A percentile compares a stretch with the other conserved stretches of the same genome.
These are phyloP conservation scores for Poeciliopsis infans DNA, from an alignment of 2,797 vertebrate genomes.

Conservation along the genomic window DNA sequence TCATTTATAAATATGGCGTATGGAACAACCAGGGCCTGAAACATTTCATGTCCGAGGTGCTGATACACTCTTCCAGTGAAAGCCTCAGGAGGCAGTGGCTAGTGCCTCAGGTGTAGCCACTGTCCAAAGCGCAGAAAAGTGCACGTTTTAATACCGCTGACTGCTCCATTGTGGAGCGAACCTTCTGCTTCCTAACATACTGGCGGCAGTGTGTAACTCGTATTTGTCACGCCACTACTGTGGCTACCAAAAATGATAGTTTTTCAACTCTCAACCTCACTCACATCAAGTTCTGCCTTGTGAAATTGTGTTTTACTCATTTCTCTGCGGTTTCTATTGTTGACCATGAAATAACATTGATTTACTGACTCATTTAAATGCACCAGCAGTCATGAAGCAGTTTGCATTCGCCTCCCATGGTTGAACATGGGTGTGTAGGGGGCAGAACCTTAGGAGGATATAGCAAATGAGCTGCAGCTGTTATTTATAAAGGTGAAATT, in stretches of 20 bases:
- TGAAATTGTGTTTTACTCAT: neutral
- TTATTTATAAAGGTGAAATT: neutral
- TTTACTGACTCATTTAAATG: neutral
- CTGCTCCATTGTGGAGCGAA: neutral
- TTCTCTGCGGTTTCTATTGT: neutral
- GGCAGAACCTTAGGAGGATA: neutral
- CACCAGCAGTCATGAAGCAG: neutral
- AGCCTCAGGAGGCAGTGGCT: too few relatives aligned
- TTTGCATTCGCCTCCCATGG: neutral
- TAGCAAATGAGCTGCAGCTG: neutral
- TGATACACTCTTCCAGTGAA: neutral
- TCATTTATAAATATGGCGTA: too few relatives aligned
- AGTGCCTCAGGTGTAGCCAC: neutral
- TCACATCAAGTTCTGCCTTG: neutral
- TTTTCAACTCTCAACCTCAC: neutral
- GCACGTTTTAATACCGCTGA: too few relatives aligned
- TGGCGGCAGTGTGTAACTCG: neutral
- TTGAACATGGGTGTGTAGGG: neutral
- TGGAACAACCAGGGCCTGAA: too few relatives aligned
- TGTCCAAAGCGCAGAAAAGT: neutral
- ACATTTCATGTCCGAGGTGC: too few relatives aligned
- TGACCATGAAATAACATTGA: neutral
- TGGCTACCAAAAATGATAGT: neutral
- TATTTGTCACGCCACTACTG: neutral
- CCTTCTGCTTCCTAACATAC: neutral